A percentile compares a stretch with the other conserved stretches of the same genome.
Evolutionary conservation across 2,888 invertebrate genomes (phyloP).

Genomic region (Eristalis pertinax): DNA sequence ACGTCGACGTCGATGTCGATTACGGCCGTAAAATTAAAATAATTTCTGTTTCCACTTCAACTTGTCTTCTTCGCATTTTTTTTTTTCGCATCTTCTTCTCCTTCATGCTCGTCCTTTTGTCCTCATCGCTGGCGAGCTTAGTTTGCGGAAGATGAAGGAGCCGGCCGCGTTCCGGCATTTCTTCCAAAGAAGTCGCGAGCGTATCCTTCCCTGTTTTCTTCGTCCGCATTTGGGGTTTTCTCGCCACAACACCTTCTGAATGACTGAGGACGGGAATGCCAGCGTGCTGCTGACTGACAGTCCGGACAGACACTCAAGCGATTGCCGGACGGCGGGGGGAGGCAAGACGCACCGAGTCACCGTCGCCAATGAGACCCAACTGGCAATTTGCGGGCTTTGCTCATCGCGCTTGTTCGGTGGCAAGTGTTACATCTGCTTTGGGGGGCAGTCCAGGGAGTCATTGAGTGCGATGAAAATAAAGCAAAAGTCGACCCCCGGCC

Average conservation of each 20-base stretch:
- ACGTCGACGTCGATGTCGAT: conserved; percentile 58
- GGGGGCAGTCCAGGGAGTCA: conserved; percentile 21
- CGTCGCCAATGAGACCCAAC: conserved; percentile 27
- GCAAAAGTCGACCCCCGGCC: conserved; percentile 27
- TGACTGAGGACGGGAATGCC: conserved; percentile 21
- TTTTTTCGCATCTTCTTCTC: not conserved
- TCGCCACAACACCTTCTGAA: conserved; percentile 35
- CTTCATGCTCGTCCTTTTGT: not conserved
- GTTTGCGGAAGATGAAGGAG: conserved; percentile 37
- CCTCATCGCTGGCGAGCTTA: conserved; percentile 11
- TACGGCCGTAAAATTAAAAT: conserved; percentile 69
- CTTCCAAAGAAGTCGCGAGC: conserved; percentile 7
- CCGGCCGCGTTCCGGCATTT: conserved; percentile 30
- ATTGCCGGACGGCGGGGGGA: not conserved
- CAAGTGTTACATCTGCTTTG: conserved; percentile 68
- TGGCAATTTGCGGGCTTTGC: conserved; percentile 59
- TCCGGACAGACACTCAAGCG: not conserved
- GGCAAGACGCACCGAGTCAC: not conserved
- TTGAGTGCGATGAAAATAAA: conserved; percentile 59
- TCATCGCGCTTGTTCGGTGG: conserved; percentile 62
- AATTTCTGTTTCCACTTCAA: conserved; percentile 56
- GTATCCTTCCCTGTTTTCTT: conserved; percentile 31
- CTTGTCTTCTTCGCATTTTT: not conserved
- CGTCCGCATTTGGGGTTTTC: conserved; percentile 39
- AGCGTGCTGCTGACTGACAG: not conserved